Conservation (phyloP, 2,888 invertebrate genomes). For the Chrysotoxum bicinctum region DNA sequence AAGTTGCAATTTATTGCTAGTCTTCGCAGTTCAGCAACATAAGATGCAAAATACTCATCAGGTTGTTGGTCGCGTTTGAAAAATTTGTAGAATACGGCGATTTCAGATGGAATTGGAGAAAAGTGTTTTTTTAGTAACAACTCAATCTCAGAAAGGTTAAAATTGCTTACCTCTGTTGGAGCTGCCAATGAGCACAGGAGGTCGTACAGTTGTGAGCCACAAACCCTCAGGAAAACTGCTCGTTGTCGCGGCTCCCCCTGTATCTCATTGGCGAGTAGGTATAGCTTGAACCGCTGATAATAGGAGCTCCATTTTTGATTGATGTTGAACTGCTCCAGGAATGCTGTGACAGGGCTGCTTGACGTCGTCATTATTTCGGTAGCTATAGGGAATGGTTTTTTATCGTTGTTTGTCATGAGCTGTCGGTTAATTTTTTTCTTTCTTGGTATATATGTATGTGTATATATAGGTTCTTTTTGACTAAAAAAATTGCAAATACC, state of each 20-base stretch:
- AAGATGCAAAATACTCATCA: background rate
- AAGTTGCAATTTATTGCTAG: constrained; percentile 2
- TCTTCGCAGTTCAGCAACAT: background rate
- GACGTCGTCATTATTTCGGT: no score
- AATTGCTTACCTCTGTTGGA: no score
- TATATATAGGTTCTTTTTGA: no score
- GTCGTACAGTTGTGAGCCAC: background rate
- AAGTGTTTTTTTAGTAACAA: no score
- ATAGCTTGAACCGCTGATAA: background rate
- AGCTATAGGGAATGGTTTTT: no score
- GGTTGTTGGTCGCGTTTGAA: constrained; percentile 28
- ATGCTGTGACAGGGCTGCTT: background rate
- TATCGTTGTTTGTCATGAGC: no score
- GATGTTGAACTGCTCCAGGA: background rate
- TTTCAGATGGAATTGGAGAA: constrained; percentile 20
- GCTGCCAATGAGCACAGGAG: no score
- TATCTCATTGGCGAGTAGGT: constrained; percentile 10
- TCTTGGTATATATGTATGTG: no score
- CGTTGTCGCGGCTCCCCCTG: constrained; percentile 1
- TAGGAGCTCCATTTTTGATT: background rate
- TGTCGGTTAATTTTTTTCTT: no score
- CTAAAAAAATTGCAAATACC: no score
- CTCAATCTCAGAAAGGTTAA: no score
- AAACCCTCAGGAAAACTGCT: background rate
- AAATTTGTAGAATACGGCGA: constrained; percentile 15